phyloP scores from a whole-genome alignment of 2,113 vertebrate genomes.

The Callaeas wilsoni region DNA sequence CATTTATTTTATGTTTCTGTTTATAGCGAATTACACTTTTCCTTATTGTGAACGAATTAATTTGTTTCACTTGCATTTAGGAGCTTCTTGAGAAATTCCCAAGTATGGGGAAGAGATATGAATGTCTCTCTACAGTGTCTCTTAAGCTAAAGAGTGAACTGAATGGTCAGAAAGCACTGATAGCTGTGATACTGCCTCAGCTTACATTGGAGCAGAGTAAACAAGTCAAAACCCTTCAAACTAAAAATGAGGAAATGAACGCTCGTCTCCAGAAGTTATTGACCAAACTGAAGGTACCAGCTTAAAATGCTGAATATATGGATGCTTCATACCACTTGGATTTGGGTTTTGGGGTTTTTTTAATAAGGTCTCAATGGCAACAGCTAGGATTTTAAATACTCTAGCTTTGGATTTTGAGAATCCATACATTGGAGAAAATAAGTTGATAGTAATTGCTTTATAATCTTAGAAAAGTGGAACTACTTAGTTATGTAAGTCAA shows the following conservation, averaged over 20 bases:
- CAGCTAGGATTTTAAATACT: neutral
- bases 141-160: slow-evolving; percentile 57
- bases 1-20: neutral
- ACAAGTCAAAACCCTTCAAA: slow-evolving; percentile 57
- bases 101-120: slow-evolving; percentile 27
- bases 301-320: neutral
- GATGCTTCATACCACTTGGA: neutral
- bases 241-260: slow-evolving; percentile 46
- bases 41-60: neutral
- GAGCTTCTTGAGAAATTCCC: slow-evolving; percentile 66
- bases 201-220: slow-evolving; percentile 30
- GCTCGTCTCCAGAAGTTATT: slow-evolving; percentile 58
- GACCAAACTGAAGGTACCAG: slow-evolving; percentile 71
- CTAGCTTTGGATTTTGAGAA: neutral
- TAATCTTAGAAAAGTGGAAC: neutral
- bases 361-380: neutral
- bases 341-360: neutral
- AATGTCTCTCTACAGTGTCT: slow-evolving; percentile 45
- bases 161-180: slow-evolving; percentile 44
- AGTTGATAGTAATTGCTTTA: neutral
- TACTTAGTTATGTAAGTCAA: neutral
- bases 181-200: slow-evolving; percentile 10
- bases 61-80: slow-evolving; percentile 51
- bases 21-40: neutral
- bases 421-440: neutral